Conservation (phyloP, 2,888 invertebrate genomes). For the Balanococcus diminutus region DNA sequence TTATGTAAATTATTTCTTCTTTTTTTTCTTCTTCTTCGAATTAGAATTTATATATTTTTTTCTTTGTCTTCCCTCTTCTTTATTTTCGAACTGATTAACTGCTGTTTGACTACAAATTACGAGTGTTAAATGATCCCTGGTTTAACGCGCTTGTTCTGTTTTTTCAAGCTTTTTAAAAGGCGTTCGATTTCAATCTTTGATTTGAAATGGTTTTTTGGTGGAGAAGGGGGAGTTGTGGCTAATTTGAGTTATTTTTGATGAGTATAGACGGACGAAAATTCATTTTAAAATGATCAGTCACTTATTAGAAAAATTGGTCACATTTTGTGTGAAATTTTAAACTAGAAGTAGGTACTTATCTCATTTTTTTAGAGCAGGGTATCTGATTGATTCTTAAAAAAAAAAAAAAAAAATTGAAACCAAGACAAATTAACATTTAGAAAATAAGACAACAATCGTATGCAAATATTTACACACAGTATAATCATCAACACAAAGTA, state of each 20-base stretch:
- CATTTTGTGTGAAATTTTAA: no score
- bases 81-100: not conserved
- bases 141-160: not conserved
- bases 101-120: not conserved
- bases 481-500: not conserved
- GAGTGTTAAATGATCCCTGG: not conserved
- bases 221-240: no score
- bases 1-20: conserved; percentile 28
- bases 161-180: not conserved
- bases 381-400: no score
- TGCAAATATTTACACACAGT: not conserved
- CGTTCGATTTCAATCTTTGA: not conserved
- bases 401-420: no score
- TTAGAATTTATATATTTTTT: not conserved
- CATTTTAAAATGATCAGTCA: no score
- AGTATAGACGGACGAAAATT: no score
- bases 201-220: no score
- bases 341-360: no score
- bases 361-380: no score
- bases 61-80: not conserved
- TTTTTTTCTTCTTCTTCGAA: not conserved
- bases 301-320: no score
- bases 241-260: no score
- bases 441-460: not conserved
- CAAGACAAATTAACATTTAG: not conserved